Evolutionary conservation across 2,888 invertebrate genomes (phyloP), one percentile per base, ranked within the genome.

Genomic region (Morpho achilles): DNA sequence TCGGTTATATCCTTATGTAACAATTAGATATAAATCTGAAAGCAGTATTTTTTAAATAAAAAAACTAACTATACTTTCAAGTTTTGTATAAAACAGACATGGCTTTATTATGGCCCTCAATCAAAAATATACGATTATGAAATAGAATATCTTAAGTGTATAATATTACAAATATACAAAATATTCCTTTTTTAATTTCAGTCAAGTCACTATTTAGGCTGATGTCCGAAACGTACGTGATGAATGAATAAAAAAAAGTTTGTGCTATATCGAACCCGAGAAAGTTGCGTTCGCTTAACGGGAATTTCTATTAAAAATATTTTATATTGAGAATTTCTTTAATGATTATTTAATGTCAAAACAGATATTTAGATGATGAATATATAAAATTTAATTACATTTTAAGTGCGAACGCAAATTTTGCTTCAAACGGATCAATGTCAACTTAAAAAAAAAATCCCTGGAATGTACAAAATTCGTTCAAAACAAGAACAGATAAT

Each of bases 391-490:
- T n/a, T n/a, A n/a, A n/a, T n/a, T n/a, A n/a, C n/a, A n/a, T n/a
- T n/a, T n/a, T n/a, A n/a, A n/a, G n/a, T n/a, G 23, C 41, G 48
- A 54, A 54, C 48, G 54, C 54, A 42, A 54, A 54, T 22, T 48
- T 22, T 39, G 16, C 16, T 3, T 7, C 16, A 22, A 39, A 48
- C 50, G 42, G 49, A 63, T 58, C 57, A 59, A 41, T 56, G 50
- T 56, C 47, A 56, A 53, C 48, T 54, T 48, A 60, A 59, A 54
- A 59, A 16, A 16, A 16, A 58, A 57, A 79, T 80, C 83, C 80
- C 79, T 89, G 88, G 88, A 89, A 89, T 89, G 88, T 89, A 77
- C 73, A 79, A 80, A 87, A 80, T 80, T 84, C 82, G 83, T 84
- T 81, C 79, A 72, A 72, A 73, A 74, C 72, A 71, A 79, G 73